phyloP scores from a whole-genome alignment of 2,888 invertebrate species.

The Bellardia pandia region DNA sequence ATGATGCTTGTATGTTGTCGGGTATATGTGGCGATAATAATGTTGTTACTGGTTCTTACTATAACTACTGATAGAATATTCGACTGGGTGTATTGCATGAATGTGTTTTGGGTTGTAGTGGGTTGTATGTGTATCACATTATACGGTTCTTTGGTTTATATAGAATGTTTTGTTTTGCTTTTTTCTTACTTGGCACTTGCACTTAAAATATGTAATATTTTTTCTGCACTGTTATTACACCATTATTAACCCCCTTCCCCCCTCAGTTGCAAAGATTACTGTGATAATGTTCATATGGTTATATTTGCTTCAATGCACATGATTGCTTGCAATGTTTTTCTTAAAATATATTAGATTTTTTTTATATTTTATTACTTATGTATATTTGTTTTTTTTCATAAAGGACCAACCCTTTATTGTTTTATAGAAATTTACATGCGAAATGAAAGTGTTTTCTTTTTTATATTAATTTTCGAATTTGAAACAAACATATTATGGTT shows the following conservation, averaged over 20 bases:
- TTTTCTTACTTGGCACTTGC: not conserved
- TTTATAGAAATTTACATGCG: slow-evolving; percentile 14
- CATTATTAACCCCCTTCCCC: no score
- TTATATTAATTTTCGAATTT: slow-evolving; percentile 1
- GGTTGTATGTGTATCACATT: not conserved
- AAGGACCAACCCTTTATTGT: not conserved
- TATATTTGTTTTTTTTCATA: not conserved
- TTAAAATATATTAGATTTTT: slow-evolving; percentile 4
- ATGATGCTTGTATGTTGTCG: not conserved
- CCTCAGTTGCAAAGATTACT: not conserved
- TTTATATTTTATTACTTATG: not conserved
- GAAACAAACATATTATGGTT: not conserved
- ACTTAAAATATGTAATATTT: not conserved
- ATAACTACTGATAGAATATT: slow-evolving; percentile 13
- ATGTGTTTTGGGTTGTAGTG: not conserved
- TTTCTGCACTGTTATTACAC: not conserved
- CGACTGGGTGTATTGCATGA: not conserved
- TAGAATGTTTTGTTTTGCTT: not conserved
- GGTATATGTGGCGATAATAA: slow-evolving; percentile 21
- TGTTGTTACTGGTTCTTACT: slow-evolving; percentile 42
- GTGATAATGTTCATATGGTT: slow-evolving; percentile 42
- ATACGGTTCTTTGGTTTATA: not conserved
- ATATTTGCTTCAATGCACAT: slow-evolving; percentile 72
- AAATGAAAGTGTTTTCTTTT: slow-evolving; percentile 5
- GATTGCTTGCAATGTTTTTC: slow-evolving; percentile 65